Base-by-base conservation (phyloP, 2,888 invertebrate species). In the Nemotelus pantherinus region DNA sequence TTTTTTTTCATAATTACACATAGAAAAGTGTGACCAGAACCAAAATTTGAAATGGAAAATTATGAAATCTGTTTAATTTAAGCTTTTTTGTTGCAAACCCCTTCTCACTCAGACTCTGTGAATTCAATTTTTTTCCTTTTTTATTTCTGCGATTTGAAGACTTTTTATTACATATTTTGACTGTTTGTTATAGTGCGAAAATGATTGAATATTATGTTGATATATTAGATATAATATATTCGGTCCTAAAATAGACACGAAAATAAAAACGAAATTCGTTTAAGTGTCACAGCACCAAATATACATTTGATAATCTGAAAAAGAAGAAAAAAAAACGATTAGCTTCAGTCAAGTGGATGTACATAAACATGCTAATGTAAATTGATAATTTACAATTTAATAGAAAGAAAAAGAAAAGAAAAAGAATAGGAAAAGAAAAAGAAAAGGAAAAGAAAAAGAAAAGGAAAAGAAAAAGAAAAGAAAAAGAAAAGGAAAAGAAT, bases 271-370 rank as follows among this genome's bases (percentile, higher is more conserved):
- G 84, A 85, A 85, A 85, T 84, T 87, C 85, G 86, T 85, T 87
- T 83, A 87, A 84, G 86, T 87, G 85, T 86, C 87, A 86, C 86
- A 86, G 86, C 86, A 87, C 87, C 85, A 85, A 84, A 84, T 83
- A 83, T 80, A 77, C 82, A 83, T 77, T 79, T 82, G 80, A 82
- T 80, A 82, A 79, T 80, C 81, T 82, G 80, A 25, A 81, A 79
- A 75, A 70, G 77, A 39, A 10, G 63, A 63, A 60, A 41, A 43
- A 50, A 25, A 25, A 25, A 25, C 25, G 25, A 25, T 25, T 25
- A 25, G 25, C 25, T 25, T 25, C 25, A 25, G 25, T 25, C 25
- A 25, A 25, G 25, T 25, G 25, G 25, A 25, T 25, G 25, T 25
- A 25, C 25, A 25, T 25, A 25, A 25, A 25, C 25, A 1, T 25